Evolutionary conservation across 2,888 invertebrate species (phyloP).

Genomic region (Plebejus argus): DNA sequence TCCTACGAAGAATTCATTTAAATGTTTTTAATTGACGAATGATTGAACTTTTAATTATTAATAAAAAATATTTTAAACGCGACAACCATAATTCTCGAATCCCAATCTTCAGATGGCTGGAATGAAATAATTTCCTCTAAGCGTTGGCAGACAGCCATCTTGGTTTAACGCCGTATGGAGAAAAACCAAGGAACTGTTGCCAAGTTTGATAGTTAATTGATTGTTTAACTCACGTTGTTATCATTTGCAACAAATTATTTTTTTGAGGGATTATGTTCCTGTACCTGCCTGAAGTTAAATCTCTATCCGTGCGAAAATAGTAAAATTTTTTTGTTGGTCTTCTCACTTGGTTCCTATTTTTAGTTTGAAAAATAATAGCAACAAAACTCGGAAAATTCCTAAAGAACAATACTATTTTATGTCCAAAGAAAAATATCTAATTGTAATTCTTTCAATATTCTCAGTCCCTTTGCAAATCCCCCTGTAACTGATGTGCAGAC

Average conservation of each 20-base stretch:
- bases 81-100: background rate
- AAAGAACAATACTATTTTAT: background rate
- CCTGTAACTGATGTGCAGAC: background rate
- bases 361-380: no score
- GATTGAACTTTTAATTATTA: no score
- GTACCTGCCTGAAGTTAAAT: no score
- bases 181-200: background rate
- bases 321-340: no score
- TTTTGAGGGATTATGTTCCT: no score
- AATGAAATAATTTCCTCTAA: slow-evolving; percentile 3
- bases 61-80: background rate
- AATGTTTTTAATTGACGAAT: no score
- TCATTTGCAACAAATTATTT: no score
- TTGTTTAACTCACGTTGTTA: background rate
- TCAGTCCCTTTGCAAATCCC: background rate
- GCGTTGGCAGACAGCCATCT: slow-evolving; percentile 7
- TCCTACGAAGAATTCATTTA: no score
- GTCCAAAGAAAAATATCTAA: background rate
- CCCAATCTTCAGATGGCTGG: background rate
- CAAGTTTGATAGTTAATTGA: background rate
- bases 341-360: no score
- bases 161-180: slow-evolving; percentile 6
- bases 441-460: no score
- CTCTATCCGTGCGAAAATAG: no score
- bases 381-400: no score